Base-by-base conservation (phyloP, 2,888 invertebrate species). In the Melanostoma scalare region DNA sequence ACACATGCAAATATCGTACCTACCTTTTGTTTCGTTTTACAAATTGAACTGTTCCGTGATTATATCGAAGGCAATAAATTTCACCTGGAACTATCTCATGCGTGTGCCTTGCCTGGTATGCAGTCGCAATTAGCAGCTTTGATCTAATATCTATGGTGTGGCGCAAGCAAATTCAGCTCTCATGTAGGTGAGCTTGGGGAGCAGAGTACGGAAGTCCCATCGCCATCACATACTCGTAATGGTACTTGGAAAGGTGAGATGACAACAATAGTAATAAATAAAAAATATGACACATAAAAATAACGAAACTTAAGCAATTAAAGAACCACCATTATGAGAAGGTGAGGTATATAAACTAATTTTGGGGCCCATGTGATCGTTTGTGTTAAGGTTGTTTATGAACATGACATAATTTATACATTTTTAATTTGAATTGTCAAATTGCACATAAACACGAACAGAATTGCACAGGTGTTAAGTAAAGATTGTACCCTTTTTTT, bases 11-110 rank as follows among this genome's bases (percentile, higher is more conserved):
- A 55, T 35, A n/a, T 46, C 20, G n/a, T 50, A 20, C 20, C 20
- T 20, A n/a, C n/a, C 30, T 30, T 56, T 9, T 8, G 6, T 6
- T 33, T 63, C 50, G 6, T 58, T 60, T 56, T 44, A 68, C 73
- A 82, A 77, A 77, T 73, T 72, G 63, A 71, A 56, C 55, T 46
- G 76, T 73, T 50, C 48, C 67, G 77, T 72, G 77, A 76, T 77
- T 73, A 68, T 52, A 68, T 55, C 60, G 48, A 30, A 50, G 86
- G 88, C 88, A 88, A 90, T 90, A 89, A 90, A 90, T 89, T 88
- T 87, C 90, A 90, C 90, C 90, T 90, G 90, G 78, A 86, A 81
- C 79, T 88, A 87, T 90, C 90, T 88, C 90, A 90, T 90, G 90
- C 78, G 78, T 84, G 74, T 74, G 58, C 73, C 73, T 78, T 72